Percentiles rank a stretch among this genome's conserved stretches.
phyloP scores from a whole-genome alignment of 2,888 invertebrate species.

The Ischnura elegans region DNA sequence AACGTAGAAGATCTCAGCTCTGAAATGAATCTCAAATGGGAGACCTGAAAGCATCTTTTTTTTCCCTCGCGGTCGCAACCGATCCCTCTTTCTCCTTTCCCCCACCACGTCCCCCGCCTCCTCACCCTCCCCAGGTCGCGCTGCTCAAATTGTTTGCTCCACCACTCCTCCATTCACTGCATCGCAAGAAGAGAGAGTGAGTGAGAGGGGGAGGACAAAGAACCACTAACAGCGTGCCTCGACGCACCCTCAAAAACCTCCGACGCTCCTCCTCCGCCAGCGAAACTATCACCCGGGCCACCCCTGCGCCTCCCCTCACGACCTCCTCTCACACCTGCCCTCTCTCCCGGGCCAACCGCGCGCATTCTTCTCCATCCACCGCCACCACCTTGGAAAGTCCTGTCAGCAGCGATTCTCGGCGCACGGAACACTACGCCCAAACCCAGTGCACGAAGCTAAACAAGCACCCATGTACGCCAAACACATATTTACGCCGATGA shows the following conservation, averaged over 20 bases:
- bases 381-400: neutral
- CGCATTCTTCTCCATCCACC: neutral
- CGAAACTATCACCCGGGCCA: neutral
- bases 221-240: slow-evolving; percentile 34
- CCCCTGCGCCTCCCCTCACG: neutral
- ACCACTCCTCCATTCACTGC: slow-evolving; percentile 38
- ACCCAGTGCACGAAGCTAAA: neutral
- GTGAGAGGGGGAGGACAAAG: too few relatives aligned
- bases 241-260: slow-evolving; percentile 25
- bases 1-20: neutral
- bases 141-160: slow-evolving; percentile 45
- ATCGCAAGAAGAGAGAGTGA: slow-evolving; percentile 51
- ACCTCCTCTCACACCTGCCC: neutral
- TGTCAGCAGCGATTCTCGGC: neutral
- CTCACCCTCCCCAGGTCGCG: neutral
- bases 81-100: neutral
- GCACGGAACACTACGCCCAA: neutral
- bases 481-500: neutral
- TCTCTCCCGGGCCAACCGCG: neutral
- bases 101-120: too few relatives aligned
- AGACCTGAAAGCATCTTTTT: slow-evolving; percentile 22
- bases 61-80: neutral
- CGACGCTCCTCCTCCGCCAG: neutral
- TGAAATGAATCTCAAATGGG: slow-evolving; percentile 37
- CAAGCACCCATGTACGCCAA: neutral